phyloP scores from a whole-genome alignment of 1,140 invertebrate species.

The Oedothorax gibbosus region DNA sequence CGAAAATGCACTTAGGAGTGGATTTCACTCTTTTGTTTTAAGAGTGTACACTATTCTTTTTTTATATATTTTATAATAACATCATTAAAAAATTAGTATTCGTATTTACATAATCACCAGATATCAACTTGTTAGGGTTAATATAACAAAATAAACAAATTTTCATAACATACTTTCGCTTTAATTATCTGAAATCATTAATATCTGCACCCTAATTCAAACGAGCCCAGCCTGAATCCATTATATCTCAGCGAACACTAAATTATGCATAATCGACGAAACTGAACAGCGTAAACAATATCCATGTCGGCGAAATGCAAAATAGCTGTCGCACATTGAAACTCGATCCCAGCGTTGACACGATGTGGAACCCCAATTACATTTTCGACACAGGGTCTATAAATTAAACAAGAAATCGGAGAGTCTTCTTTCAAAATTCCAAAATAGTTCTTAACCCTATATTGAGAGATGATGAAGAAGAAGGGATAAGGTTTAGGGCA shows the following conservation, averaged over 20 bases:
- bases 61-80: too few relatives aligned
- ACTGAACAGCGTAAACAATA: slow-evolving; percentile 46
- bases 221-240: neutral
- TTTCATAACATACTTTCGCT: too few relatives aligned
- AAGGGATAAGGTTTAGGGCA: slow-evolving; percentile 34
- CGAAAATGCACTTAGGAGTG: too few relatives aligned
- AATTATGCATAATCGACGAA: slow-evolving; percentile 49
- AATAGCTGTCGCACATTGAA: slow-evolving; percentile 36
- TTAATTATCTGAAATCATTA: too few relatives aligned
- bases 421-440: slow-evolving; percentile 14
- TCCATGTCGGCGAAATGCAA: slow-evolving; percentile 35
- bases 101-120: too few relatives aligned
- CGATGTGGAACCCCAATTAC: slow-evolving; percentile 29
- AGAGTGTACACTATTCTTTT: too few relatives aligned
- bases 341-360: slow-evolving; percentile 31
- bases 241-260: slow-evolving; percentile 13
- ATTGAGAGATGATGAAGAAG: neutral
- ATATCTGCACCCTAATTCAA: too few relatives aligned
- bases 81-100: too few relatives aligned
- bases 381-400: slow-evolving; percentile 35
- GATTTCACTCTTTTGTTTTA: too few relatives aligned
- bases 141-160: too few relatives aligned
- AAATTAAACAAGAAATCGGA: slow-evolving; percentile 45
- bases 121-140: too few relatives aligned
- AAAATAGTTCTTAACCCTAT: slow-evolving; percentile 28